Percentiles rank a stretch among this genome's conserved stretches.
Conservation (phyloP, 1,140 invertebrate genomes). For the Pogonognathellus flavescens region DNA sequence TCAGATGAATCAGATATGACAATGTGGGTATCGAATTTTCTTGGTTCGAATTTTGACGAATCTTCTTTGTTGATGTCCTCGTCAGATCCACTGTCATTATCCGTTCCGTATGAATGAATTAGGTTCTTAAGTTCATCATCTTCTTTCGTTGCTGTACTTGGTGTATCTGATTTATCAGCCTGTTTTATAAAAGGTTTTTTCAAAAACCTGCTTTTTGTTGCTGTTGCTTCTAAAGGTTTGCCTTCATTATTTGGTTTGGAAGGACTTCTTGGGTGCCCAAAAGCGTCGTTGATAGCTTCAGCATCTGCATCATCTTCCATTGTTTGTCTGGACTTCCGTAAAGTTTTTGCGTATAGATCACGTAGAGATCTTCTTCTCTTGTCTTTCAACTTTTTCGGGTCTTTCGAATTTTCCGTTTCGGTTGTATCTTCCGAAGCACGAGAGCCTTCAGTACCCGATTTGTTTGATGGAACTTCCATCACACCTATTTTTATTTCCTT, state of each 20-base stretch:
- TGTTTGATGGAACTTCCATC: too few relatives aligned
- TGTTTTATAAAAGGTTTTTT: conserved; percentile 7
- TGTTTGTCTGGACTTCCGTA: background rate
- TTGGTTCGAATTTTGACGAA: background rate
- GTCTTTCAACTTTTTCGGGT: background rate
- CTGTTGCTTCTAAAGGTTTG: background rate
- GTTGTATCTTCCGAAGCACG: too few relatives aligned
- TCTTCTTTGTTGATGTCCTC: background rate
- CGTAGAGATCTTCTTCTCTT: background rate
- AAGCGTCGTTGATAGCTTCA: background rate
- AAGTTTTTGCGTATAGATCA: too few relatives aligned
- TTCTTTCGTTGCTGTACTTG: background rate
- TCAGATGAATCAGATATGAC: conserved; percentile 14
- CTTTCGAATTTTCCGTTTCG: background rate
- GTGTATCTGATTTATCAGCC: background rate
- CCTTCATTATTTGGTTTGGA: background rate
- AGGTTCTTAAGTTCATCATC: background rate
- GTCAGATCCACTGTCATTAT: background rate
- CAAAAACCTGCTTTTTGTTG: background rate
- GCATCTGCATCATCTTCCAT: background rate
- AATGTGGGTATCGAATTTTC: background rate
- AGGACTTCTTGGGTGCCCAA: too few relatives aligned
- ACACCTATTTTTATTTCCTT: too few relatives aligned
- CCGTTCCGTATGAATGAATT: background rate
- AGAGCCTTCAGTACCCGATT: too few relatives aligned